Percentiles rank a stretch among this genome's conserved stretches.
Evolutionary conservation across 2,888 invertebrate genomes (phyloP).

Genomic region (Isoperla grammatica): DNA sequence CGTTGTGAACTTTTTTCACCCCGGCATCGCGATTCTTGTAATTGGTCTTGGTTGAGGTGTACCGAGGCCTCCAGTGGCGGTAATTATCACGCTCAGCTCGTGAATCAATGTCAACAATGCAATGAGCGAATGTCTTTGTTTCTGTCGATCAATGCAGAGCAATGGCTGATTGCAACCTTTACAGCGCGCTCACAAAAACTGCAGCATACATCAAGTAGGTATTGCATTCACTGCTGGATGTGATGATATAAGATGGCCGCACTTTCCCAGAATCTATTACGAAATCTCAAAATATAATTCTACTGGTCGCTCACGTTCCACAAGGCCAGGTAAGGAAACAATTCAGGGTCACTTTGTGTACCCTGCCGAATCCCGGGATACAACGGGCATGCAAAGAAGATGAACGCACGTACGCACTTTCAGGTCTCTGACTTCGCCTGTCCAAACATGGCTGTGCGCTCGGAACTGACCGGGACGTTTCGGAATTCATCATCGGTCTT

Average conservation of each 20-base stretch:
- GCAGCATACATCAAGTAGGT: background rate
- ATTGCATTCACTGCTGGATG: no score
- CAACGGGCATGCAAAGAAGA: background rate
- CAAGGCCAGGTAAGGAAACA: conserved; percentile 9
- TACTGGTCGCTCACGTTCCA: conserved; percentile 5
- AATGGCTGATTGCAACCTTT: background rate
- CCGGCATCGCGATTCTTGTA: conserved; percentile 14
- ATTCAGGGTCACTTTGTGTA: no score
- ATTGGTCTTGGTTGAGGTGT: conserved; percentile 19
- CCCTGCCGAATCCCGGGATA: background rate
- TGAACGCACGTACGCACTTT: conserved; percentile 13
- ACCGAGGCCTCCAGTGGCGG: background rate
- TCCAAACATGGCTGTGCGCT: conserved; percentile 13
- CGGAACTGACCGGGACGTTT: background rate
- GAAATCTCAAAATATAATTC: conserved; percentile 8
- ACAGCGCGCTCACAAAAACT: background rate
- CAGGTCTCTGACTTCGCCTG: conserved; percentile 12
- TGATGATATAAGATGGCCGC: no score
- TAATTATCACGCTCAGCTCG: conserved; percentile 7
- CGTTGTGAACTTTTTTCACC: conserved; percentile 5
- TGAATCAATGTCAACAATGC: conserved; percentile 11
- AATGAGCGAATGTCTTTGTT: conserved; percentile 14
- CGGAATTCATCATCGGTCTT: conserved; percentile 14
- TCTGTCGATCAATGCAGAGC: background rate
- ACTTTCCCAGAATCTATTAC: conserved; percentile 5